Percentiles rank a stretch among this genome's conserved stretches.
Evolutionary conservation across 2,797 vertebrate species (phyloP).

Genomic region (Phrynocephalus vlangalii): DNA sequence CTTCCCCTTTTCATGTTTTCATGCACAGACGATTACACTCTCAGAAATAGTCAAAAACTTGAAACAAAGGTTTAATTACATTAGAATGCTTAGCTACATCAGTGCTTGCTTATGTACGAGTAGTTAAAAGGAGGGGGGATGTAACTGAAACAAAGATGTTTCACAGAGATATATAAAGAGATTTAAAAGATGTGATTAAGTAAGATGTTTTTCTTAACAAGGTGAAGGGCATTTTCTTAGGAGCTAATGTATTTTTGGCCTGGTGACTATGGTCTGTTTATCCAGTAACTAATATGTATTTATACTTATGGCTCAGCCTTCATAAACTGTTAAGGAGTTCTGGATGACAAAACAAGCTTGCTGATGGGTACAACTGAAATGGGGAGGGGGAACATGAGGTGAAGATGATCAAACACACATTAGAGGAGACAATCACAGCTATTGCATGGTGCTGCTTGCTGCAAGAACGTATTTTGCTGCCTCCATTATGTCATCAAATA

Average conservation of each 20-base stretch:
- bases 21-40: not conserved
- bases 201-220: too few relatives aligned
- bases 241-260: too few relatives aligned
- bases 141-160: not conserved
- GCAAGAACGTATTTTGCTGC: not conserved
- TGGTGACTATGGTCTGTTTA: too few relatives aligned
- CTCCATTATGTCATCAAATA: not conserved
- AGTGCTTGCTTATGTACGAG: not conserved
- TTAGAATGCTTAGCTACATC: not conserved
- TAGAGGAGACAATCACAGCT: not conserved
- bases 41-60: not conserved
- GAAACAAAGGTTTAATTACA: not conserved
- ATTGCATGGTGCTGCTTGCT: not conserved
- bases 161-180: not conserved
- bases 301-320: too few relatives aligned
- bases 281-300: too few relatives aligned
- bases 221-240: too few relatives aligned
- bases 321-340: too few relatives aligned
- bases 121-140: not conserved
- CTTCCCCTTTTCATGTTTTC: too few relatives aligned
- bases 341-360: too few relatives aligned
- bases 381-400: too few relatives aligned
- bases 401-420: too few relatives aligned
- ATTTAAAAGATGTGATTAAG: not conserved
- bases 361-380: too few relatives aligned